These are phyloP conservation scores for Desoria tigrina DNA, from an alignment of 2,888 invertebrate genomes.

Conservation along the genomic window DNA sequence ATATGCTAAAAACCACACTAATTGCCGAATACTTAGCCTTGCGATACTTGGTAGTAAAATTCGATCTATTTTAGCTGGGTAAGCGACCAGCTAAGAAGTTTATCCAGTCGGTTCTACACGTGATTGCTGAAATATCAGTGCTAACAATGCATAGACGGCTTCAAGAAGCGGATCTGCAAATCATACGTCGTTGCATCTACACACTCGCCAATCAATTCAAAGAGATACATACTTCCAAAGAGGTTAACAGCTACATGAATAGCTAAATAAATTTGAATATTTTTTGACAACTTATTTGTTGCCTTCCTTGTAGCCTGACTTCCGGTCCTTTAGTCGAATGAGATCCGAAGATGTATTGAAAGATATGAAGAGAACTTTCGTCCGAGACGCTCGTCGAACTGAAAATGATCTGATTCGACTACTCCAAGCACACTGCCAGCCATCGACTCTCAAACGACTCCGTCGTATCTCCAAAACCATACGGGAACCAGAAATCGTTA, in stretches of 20 bases:
- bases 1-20: too few relatives aligned
- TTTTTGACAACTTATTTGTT: too few relatives aligned
- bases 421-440: not conserved
- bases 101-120: constrained; percentile 2
- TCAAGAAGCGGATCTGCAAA: not conserved
- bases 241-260: too few relatives aligned
- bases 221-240: too few relatives aligned
- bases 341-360: constrained; percentile 7
- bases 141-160: constrained; percentile 9
- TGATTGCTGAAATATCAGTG: constrained; percentile 14
- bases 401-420: constrained; percentile 7
- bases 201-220: too few relatives aligned
- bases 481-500: not conserved
- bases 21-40: too few relatives aligned
- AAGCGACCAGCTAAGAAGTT: constrained; percentile 17
- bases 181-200: too few relatives aligned
- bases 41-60: too few relatives aligned
- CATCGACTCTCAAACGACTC: constrained; percentile 6
- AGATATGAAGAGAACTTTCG: constrained; percentile 7
- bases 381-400: not conserved
- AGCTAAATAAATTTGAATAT: too few relatives aligned
- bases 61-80: constrained; percentile 12
- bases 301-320: too few relatives aligned
- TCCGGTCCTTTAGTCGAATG: not conserved
- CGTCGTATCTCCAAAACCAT: constrained; percentile 6